Evolutionary conservation across 2,113 vertebrate genomes (phyloP).

Genomic region (Mirounga angustirostris): DNA sequence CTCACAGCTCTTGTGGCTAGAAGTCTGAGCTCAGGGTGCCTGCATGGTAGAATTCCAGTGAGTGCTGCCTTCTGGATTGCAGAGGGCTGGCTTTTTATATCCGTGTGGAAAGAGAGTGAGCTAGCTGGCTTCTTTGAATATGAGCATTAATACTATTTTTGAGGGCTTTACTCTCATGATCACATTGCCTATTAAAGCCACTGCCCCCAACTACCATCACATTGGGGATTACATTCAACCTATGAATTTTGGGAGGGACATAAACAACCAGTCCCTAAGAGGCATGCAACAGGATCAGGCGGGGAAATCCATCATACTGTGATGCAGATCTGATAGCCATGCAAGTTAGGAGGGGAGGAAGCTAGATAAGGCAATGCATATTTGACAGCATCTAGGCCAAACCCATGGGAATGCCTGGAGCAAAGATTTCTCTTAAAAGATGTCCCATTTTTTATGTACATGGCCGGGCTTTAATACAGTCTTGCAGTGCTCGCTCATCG

Average conservation of each 20-base stretch:
- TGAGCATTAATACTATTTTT: neutral
- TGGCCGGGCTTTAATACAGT: neutral
- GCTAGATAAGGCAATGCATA: neutral
- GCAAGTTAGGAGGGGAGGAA: neutral
- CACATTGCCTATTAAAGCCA: neutral
- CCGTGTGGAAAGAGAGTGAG: neutral
- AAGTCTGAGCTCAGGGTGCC: neutral
- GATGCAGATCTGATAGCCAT: neutral
- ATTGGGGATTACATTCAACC: neutral
- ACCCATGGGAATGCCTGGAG: neutral
- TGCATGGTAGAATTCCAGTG: neutral
- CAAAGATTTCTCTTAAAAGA: neutral
- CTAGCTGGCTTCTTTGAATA: neutral
- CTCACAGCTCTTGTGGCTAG: neutral
- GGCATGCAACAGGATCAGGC: neutral
- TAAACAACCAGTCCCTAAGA: neutral
- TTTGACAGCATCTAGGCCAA: neutral
- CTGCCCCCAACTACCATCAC: neutral
- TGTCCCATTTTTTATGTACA: neutral
- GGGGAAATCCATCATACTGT: neutral
- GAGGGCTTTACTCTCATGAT: neutral
- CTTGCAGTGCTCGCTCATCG: neutral
- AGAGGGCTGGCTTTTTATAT: neutral
- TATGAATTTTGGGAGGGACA: neutral
- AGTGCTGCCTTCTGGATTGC: neutral